Conservation (phyloP, 2,888 invertebrate species). For the Nomada ferruginata region DNA sequence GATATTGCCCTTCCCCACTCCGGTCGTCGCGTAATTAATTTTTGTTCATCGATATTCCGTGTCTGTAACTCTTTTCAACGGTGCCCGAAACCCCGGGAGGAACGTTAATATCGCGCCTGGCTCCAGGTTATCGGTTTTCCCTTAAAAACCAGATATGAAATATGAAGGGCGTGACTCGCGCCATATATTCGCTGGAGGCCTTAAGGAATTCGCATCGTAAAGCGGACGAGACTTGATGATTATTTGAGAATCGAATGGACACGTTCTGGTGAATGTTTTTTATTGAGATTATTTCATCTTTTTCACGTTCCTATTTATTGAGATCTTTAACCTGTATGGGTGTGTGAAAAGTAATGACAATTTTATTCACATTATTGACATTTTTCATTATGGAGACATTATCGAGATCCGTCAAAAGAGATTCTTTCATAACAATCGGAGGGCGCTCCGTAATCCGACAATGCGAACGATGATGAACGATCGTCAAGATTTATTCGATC, state of each 20-base stretch:
- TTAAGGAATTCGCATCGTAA: not conserved
- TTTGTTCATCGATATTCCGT: constrained; percentile 63
- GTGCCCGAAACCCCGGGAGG: not conserved
- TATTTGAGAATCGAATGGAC: not conserved
- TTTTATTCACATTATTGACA: too few relatives aligned
- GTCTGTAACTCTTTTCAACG: constrained; percentile 47
- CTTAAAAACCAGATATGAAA: constrained; percentile 48
- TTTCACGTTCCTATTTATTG: not conserved
- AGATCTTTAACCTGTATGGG: not conserved
- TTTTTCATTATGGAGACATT: not conserved
- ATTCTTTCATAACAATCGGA: not conserved
- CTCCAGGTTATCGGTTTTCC: constrained; percentile 49
- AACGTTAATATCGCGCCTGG: constrained; percentile 49
- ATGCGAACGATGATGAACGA: constrained; percentile 16
- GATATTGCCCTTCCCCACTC: constrained; percentile 46
- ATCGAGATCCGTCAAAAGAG: not conserved
- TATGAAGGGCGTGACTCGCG: constrained; percentile 30
- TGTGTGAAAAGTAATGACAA: not conserved
- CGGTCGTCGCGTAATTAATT: constrained; percentile 61
- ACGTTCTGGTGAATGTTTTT: not conserved
- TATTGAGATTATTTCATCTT: not conserved
- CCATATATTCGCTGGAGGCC: not conserved
- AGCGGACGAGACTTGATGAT: not conserved
- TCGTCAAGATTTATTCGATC: not conserved
- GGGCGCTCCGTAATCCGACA: constrained; percentile 16